Base-by-base conservation (phyloP, 2,888 invertebrate genomes). In the Pegoplata infirma region DNA sequence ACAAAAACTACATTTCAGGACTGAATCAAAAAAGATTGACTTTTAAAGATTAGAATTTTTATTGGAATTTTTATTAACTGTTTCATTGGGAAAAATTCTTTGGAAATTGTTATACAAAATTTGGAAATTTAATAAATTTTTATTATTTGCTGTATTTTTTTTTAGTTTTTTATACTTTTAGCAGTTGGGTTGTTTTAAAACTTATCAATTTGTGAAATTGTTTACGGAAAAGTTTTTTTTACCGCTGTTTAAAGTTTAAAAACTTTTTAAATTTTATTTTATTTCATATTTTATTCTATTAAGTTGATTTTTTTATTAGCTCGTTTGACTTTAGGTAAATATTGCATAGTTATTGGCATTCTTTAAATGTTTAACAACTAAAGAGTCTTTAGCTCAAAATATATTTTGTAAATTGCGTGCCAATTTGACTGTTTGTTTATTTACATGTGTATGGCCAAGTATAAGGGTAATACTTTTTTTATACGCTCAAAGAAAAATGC, bases 351-450 rank as follows among this genome's bases (percentile, higher is more conserved):
- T n/a, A 25, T 51, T 25, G 51, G 23, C 51, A 51, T 51, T 51
- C 32, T 32, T 32, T 32, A 32, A 32, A 32, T 8, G 8, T 32
- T 32, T 32, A 32, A 32, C 32, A 32, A 10, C 8, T 5, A 28
- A 28, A 6, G 3, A 28, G 28, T 28, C 28, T 5, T 28, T 28
- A 28, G 28, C 6, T 28, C 3, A 28, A 28, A 4, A 28, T 28
- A 28, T 28, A 28, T 28, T 28, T 28, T 28, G 6, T 4, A 46
- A 61, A 25, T 47, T 47, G 46, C 28, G 17, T 46, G 61, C 7
- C 16, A 46, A 46, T 59, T 59, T 59, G 8, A 8, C 3, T 25
- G n/a, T 61, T 61, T 63, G n/a, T 21, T 19, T 55, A 14, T 21
- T 5, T 63, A 5, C 16, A 25, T 16, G 23, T 23, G 19, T 19